A percentile compares a stretch with the other conserved stretches of the same genome.
Evolutionary conservation across 2,888 invertebrate species (phyloP).

Genomic region (Standfussiana lucernea): DNA sequence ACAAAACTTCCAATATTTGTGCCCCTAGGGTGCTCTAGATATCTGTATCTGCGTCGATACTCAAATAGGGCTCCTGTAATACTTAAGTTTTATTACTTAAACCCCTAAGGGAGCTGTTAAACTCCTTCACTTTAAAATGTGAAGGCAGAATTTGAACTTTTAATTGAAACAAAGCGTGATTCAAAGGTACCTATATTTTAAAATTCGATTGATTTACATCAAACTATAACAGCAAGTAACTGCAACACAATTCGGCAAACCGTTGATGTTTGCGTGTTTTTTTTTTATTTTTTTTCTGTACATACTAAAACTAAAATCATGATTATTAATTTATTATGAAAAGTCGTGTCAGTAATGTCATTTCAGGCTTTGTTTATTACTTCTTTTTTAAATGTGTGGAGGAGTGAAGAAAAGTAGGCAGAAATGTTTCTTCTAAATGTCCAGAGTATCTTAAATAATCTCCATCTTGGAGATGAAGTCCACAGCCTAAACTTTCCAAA

Average conservation of each 20-base stretch:
- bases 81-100: conserved; percentile 44
- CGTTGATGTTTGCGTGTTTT: background rate
- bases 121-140: conserved; percentile 28
- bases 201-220: background rate
- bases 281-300: no score
- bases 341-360: background rate
- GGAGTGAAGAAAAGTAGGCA: background rate
- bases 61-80: conserved; percentile 35
- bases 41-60: conserved; percentile 45
- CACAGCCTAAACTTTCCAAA: background rate
- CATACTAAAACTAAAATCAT: no score
- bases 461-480: background rate
- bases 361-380: background rate
- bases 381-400: background rate
- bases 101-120: conserved; percentile 29
- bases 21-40: conserved; percentile 27
- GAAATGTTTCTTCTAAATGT: background rate
- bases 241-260: background rate
- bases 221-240: background rate
- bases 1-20: conserved; percentile 28
- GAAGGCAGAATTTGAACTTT: conserved; percentile 25
- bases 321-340: background rate
- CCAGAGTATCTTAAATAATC: background rate
- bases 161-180: background rate
- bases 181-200: background rate